Percentiles rank a stretch among this genome's conserved stretches.
Conservation (phyloP, 2,888 invertebrate species). For the Carpatolechia fugitivella region DNA sequence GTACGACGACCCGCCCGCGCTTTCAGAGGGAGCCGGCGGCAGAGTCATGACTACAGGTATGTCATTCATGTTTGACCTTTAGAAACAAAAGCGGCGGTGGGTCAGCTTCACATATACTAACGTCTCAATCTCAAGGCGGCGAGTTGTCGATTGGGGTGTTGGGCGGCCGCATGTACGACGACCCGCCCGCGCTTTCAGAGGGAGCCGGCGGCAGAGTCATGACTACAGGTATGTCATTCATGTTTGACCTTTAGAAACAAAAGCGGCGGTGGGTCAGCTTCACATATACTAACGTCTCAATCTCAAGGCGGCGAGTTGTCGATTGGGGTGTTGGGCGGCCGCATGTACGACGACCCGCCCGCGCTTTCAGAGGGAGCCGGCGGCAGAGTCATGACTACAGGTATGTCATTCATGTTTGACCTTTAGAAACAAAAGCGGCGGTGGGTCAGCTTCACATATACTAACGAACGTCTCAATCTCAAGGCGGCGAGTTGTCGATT, state of each 20-base stretch:
- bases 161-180: conserved; percentile 93
- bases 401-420: conserved; percentile 34
- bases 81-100: conserved; percentile 92
- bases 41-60: conserved; percentile 92
- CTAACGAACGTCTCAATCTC: too few relatives aligned
- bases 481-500: conserved; percentile 97
- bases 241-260: too few relatives aligned
- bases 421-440: too few relatives aligned
- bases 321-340: conserved; percentile 93
- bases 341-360: conserved; percentile 96
- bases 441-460: too few relatives aligned
- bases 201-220: conserved; percentile 94
- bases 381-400: conserved; percentile 95
- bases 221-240: conserved; percentile 90
- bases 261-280: conserved; percentile 91
- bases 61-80: too few relatives aligned
- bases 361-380: conserved; percentile 97
- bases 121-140: conserved; percentile 96
- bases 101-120: conserved; percentile 94
- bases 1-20: conserved; percentile 96
- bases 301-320: conserved; percentile 98
- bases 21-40: conserved; percentile 96
- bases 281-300: conserved; percentile 94
- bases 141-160: conserved; percentile 97
- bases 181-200: conserved; percentile 96